Percentiles rank a stretch among this genome's conserved stretches.
Evolutionary conservation across 2,888 invertebrate genomes (phyloP).

Genomic region (Drosophila kokeensis): DNA sequence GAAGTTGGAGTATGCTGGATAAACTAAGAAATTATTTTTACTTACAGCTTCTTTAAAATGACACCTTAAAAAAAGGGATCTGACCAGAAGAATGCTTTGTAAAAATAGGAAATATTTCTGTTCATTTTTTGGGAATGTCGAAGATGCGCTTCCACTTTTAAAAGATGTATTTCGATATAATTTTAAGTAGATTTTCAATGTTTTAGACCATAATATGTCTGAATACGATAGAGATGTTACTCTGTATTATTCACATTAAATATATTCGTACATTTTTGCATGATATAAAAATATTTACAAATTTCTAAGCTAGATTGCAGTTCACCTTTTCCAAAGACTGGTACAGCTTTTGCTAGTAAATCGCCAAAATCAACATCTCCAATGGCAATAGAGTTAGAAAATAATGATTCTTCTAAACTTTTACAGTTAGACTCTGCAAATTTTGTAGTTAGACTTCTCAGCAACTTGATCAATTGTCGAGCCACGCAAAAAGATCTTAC

Average conservation of each 20-base stretch:
- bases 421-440: neutral
- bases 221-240: no score
- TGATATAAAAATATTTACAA: neutral
- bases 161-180: neutral
- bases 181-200: no score
- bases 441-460: neutral
- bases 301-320: neutral
- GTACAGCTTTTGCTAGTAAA: neutral
- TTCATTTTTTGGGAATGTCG: neutral
- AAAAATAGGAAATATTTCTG: neutral
- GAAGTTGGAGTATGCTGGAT: neutral
- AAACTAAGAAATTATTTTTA: neutral
- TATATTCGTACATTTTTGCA: no score
- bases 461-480: neutral
- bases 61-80: neutral
- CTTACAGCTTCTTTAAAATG: neutral
- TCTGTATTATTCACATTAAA: no score
- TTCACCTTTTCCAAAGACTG: neutral
- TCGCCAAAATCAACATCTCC: neutral
- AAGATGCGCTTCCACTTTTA: neutral
- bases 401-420: neutral
- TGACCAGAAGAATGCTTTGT: neutral
- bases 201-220: no score
- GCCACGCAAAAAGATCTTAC: neutral
- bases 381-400: rapidly evolving